Conservation (phyloP, 2,888 invertebrate genomes). For the Macroteleia sp. region DNA sequence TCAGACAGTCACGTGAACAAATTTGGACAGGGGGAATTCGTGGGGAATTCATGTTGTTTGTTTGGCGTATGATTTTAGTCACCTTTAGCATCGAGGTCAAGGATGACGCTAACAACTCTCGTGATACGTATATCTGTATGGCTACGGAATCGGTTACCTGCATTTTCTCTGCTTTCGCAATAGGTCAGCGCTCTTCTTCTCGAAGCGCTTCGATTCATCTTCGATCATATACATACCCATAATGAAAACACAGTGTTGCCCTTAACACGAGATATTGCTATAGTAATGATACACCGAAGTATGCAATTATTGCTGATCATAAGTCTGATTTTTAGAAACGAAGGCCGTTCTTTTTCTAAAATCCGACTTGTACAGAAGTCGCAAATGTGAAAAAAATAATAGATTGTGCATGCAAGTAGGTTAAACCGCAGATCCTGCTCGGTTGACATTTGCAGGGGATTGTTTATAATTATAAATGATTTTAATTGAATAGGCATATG, state of each 20-base stretch:
- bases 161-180: constrained; percentile 79
- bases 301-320: constrained; percentile 51
- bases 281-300: constrained; percentile 37
- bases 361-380: constrained; percentile 14
- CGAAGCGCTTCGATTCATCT: constrained; percentile 60
- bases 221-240: constrained; percentile 48
- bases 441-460: constrained; percentile 51
- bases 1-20: constrained; percentile 41
- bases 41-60: constrained; percentile 25
- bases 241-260: constrained; percentile 42
- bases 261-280: constrained; percentile 35
- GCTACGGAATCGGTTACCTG: constrained; percentile 69
- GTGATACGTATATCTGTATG: constrained; percentile 57
- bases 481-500: constrained; percentile 26
- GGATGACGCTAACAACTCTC: constrained; percentile 71
- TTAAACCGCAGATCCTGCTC: constrained; percentile 48
- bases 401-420: constrained; percentile 53
- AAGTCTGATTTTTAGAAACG: constrained; percentile 44
- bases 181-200: constrained; percentile 74
- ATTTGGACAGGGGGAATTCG: constrained; percentile 15
- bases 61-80: constrained; percentile 66
- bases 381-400: constrained; percentile 34
- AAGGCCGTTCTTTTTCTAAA: constrained; percentile 55
- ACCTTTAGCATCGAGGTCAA: constrained; percentile 79
- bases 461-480: constrained; percentile 47